A percentile compares a stretch with the other conserved stretches of the same genome.
Evolutionary conservation across 2,888 invertebrate species (phyloP).

Genomic region (Neuroscelio doddi): DNA sequence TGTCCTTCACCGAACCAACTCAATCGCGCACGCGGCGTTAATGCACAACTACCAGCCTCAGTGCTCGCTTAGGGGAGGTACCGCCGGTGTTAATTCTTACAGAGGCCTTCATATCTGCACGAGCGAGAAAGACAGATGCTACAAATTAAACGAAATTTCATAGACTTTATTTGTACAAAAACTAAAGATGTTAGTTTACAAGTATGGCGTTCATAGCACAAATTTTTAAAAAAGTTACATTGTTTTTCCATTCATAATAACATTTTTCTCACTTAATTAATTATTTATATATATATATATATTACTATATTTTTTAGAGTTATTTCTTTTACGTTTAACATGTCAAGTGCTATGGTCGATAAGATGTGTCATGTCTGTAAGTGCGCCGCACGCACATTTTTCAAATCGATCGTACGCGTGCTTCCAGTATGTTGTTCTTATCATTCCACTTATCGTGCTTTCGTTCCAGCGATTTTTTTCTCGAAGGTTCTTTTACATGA

Average conservation of each 20-base stretch:
- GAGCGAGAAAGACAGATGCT: conserved; percentile 23
- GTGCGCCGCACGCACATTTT: conserved; percentile 33
- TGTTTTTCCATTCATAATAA: no score
- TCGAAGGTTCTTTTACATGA: conserved; percentile 28
- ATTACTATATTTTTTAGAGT: no score
- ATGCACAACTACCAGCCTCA: conserved; percentile 53
- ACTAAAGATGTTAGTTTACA: background rate
- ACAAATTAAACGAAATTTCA: conserved; percentile 26
- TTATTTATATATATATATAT: no score
- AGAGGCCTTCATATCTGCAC: conserved; percentile 35
- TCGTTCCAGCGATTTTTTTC: conserved; percentile 37
- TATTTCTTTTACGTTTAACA: no score
- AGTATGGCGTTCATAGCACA: no score
- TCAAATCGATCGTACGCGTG: conserved; percentile 41
- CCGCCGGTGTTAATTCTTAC: conserved; percentile 44
- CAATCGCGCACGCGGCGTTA: conserved; percentile 57
- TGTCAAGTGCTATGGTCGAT: background rate
- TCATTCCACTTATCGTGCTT: conserved; percentile 40
- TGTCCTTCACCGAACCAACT: conserved; percentile 56
- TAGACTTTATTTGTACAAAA: conserved; percentile 19
- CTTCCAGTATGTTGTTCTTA: conserved; percentile 42
- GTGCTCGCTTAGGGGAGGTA: conserved; percentile 47
- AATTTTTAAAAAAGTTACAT: no score
- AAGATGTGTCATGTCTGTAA: background rate
- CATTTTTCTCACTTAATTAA: no score